Conservation (phyloP, 2,797 vertebrate genomes). For the Poecilia wingei region DNA sequence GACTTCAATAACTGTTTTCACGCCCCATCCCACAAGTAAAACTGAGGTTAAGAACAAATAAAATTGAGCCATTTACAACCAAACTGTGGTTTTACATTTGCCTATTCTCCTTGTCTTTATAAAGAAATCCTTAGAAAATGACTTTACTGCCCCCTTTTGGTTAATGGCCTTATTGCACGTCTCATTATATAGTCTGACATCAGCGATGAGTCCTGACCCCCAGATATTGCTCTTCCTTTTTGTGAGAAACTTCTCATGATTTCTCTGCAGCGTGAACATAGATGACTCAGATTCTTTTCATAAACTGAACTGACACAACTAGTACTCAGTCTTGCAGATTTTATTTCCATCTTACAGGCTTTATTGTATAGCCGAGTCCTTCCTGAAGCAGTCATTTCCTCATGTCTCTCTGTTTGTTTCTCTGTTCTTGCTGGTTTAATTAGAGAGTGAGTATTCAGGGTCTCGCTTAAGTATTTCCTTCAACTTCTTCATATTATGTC, state of each 20-base stretch:
- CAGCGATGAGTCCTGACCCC: conserved; percentile 44
- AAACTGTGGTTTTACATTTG: conserved; percentile 44
- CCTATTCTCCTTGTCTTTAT: conserved; percentile 20
- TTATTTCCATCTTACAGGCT: neutral
- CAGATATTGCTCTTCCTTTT: conserved; percentile 11
- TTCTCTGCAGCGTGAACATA: conserved; percentile 9
- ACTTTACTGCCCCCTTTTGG: conserved; percentile 76
- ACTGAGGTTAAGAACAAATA: conserved; percentile 16
- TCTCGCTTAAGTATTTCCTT: neutral
- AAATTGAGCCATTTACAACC: conserved; percentile 28
- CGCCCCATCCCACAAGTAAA: conserved; percentile 13
- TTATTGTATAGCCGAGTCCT: neutral
- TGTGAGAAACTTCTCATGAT: conserved; percentile 4
- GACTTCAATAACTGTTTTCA: neutral
- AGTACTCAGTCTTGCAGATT: neutral
- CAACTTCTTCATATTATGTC: neutral
- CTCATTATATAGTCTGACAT: conserved; percentile 78
- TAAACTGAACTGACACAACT: neutral
- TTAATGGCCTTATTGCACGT: conserved; percentile 39
- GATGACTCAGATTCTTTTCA: conserved; percentile 5
- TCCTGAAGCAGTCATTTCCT: neutral
- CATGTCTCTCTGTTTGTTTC: neutral
- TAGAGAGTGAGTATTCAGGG: neutral
- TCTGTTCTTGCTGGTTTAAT: neutral
- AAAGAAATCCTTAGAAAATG: conserved; percentile 18